A percentile compares a stretch with the other conserved stretches of the same genome.
phyloP scores from a whole-genome alignment of 2,113 vertebrate genomes.

The Ovis canadensis region DNA sequence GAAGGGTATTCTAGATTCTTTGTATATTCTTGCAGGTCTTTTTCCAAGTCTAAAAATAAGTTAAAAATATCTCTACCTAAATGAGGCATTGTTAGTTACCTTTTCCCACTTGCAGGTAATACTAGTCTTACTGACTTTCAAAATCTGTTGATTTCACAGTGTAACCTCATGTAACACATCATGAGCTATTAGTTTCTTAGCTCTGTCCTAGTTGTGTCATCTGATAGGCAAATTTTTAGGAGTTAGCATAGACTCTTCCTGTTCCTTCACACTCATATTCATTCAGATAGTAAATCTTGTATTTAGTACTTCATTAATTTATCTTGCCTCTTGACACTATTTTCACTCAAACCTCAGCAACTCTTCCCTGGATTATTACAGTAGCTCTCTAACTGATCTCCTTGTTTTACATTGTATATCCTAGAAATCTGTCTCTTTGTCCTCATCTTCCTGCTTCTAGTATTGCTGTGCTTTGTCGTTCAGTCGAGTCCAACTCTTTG shows the following conservation, averaged over 20 bases:
- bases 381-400: background rate
- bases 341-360: conserved; percentile 18
- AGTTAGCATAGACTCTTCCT: background rate
- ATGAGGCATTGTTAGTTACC: background rate
- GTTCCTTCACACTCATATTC: background rate
- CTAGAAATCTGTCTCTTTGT: background rate
- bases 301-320: conserved; percentile 10
- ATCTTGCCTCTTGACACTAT: background rate
- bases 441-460: background rate
- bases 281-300: background rate
- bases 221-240: background rate
- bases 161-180: background rate
- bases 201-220: background rate
- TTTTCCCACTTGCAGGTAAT: background rate
- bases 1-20: background rate
- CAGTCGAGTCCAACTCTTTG: background rate
- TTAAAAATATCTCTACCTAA: background rate
- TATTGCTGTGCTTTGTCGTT: background rate
- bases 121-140: background rate
- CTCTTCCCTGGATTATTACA: background rate
- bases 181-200: conserved; percentile 10
- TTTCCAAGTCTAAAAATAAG: conserved; percentile 9
- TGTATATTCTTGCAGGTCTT: background rate
- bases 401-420: background rate
- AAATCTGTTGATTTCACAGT: background rate